Evolutionary conservation across 2,113 vertebrate species (phyloP).

Genomic region (Acinonyx jubatus): DNA sequence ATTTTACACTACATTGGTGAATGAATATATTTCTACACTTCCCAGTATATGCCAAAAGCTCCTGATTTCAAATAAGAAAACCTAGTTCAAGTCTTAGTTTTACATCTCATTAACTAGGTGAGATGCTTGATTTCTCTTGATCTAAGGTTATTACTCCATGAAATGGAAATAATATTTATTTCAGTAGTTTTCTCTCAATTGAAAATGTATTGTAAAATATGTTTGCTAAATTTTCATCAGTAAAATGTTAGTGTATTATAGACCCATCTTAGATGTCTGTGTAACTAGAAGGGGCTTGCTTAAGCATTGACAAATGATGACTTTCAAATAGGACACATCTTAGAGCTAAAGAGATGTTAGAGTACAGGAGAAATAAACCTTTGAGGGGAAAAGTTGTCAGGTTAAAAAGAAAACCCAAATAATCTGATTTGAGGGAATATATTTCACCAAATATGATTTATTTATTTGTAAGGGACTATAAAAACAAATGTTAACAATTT

Average conservation of each 20-base stretch:
- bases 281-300: not conserved
- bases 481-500: not conserved
- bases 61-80: conserved; percentile 11
- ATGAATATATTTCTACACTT: not conserved
- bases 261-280: not conserved
- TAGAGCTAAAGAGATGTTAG: not conserved
- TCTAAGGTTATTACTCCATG: conserved; percentile 27
- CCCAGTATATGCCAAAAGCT: not conserved
- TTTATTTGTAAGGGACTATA: conserved; percentile 33
- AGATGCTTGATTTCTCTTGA: not conserved
- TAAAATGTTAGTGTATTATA: conserved; percentile 21
- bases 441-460: conserved; percentile 27
- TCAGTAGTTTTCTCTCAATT: conserved; percentile 31
- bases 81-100: not conserved
- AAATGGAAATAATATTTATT: not conserved
- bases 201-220: not conserved
- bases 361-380: not conserved
- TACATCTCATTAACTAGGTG: not conserved
- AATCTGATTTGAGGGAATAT: not conserved
- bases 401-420: not conserved
- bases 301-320: not conserved
- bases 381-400: not conserved
- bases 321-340: not conserved
- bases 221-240: not conserved
- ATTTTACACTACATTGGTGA: not conserved